Conservation (phyloP, 2,797 vertebrate species). For the Eptatretus atami region DNA sequence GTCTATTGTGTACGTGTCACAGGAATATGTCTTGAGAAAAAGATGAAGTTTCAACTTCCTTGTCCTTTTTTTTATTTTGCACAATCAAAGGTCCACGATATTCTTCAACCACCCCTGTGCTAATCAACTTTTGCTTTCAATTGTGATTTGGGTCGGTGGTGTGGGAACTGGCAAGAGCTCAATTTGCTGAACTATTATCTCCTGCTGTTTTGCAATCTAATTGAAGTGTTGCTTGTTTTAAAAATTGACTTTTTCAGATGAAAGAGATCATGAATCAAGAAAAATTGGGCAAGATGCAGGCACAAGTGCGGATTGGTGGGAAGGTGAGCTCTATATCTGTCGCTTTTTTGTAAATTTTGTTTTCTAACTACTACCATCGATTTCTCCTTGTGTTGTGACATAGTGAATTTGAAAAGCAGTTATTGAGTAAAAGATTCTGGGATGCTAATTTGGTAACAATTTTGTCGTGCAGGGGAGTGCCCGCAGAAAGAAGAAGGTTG, state of each 20-base stretch:
- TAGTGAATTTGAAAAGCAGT: not conserved
- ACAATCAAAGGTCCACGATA: no score
- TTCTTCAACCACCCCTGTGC: no score
- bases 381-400: constrained; percentile 7
- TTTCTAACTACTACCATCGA: not conserved
- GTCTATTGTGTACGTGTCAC: no score
- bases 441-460: not conserved
- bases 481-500: constrained; percentile 98
- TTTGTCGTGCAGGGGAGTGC: constrained; percentile 35
- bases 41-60: no score
- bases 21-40: no score
- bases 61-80: no score
- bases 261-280: constrained; percentile 65
- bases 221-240: no score
- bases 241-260: constrained; percentile 10
- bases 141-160: no score
- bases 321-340: constrained; percentile 32
- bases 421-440: not conserved
- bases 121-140: no score
- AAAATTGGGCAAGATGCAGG: constrained; percentile 88
- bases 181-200: no score
- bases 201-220: no score
- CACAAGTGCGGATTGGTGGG: constrained; percentile 97
- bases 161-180: no score
- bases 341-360: not conserved